Evolutionary conservation across 2,113 vertebrate genomes (phyloP), one percentile per base, ranked within the genome.

Genomic region (Onychostruthus taczanowskii): DNA sequence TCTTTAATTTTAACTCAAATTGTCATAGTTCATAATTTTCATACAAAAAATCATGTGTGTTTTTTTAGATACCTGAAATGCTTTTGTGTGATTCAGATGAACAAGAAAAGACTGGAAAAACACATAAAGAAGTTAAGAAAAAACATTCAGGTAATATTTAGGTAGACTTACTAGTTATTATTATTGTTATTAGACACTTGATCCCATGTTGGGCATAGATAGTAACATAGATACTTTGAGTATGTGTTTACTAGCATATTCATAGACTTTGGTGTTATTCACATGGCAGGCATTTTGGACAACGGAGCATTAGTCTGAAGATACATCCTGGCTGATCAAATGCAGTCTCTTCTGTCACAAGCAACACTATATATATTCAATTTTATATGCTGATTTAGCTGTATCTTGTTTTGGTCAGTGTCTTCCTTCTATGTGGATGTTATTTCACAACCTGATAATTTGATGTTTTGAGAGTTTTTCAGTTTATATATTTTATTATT

Each of bases 21-120:
- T 55, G 24, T 61, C 3, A 2, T 59, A 82, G 9, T 55, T 78
- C 0, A 0, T 59, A 24, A 46, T 77, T 90, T 89, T 87, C 11
- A 26, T 92, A 30, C 5, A 72, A 89, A 94, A 87, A 21, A 67
- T 33, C 0, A 0, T 81, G 8, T 92, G 61, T 0, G 37, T 59
- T 33, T 96, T 97, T 97, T 89, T 94, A 99, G 99, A 99, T 99
- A 97, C 99, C 99, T 56, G 99, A 99, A 97, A 98, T 99, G 98
- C 97, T 99, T 89, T 94, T 99, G 47, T 93, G 14, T 87, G 98
- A 98, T 96, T 97, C 87, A 72, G 95, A 95, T 70, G 96, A 84
- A 86, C 97, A 97, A 84, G 98, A 97, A 20, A 98, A 98, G 64
- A 94, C 79, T 47, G 92, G 47, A 74, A 97, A 97, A 70, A 87